phyloP scores from a whole-genome alignment of 35 echinoderm and acorn worm genomes.

The Lytechinus pictus region DNA sequence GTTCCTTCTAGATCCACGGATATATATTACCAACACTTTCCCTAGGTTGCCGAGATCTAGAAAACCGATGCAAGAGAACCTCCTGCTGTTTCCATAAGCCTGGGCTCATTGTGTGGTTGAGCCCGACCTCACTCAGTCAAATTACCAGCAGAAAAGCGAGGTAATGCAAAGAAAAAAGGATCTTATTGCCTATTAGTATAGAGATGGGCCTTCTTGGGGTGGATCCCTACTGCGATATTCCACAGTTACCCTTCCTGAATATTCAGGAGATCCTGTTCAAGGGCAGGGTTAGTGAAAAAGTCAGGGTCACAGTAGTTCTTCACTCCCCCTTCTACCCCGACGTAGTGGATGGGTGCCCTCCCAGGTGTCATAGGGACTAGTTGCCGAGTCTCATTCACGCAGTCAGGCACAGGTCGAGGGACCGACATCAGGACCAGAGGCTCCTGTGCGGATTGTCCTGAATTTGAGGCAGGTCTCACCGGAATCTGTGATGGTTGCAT shows the following conservation, averaged over 20 bases:
- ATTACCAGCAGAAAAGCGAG: not conserved
- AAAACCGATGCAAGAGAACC: not conserved
- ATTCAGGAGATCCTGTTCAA: not conserved
- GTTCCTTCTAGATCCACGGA: not conserved
- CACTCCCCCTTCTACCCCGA: not conserved
- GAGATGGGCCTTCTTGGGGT: not conserved
- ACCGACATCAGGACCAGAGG: not conserved
- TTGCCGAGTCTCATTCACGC: not conserved
- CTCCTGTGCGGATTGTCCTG: not conserved
- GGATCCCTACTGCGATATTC: not conserved
- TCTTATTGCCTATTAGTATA: not conserved
- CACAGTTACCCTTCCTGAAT: not conserved
- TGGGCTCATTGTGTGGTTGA: not conserved
- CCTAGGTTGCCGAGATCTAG: not conserved
- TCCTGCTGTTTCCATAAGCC: not conserved
- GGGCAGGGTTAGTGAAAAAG: not conserved
- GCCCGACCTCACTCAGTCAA: not conserved
- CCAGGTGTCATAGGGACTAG: not conserved
- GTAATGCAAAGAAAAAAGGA: not conserved
- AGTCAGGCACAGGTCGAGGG: not conserved
- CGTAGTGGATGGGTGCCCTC: not conserved
- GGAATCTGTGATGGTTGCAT: not conserved
- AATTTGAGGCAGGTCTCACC: not conserved
- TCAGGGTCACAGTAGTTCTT: not conserved
- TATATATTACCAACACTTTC: not conserved